Evolutionary conservation across 2,888 invertebrate species (phyloP).

Genomic region (Ernsta delagoae): DNA sequence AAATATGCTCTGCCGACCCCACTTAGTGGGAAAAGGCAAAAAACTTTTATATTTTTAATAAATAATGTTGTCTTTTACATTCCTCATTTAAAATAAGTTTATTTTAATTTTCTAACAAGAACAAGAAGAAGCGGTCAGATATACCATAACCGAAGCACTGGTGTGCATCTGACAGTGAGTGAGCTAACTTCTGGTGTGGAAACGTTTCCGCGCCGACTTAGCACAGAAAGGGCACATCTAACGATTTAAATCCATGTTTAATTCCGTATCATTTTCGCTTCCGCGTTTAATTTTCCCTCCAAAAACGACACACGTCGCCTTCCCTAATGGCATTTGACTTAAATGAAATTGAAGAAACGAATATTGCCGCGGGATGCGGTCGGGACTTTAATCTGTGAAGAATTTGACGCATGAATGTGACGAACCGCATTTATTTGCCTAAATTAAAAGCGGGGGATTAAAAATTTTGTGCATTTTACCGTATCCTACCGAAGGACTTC

Average conservation of each 20-base stretch:
- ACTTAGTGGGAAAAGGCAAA: too few relatives aligned
- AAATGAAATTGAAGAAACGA: constrained; percentile 22
- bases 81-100: too few relatives aligned
- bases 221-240: neutral
- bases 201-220: too few relatives aligned
- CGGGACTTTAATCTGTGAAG: neutral
- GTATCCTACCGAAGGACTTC: neutral
- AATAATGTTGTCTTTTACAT: too few relatives aligned
- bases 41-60: too few relatives aligned
- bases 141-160: too few relatives aligned
- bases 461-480: neutral
- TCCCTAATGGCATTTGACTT: constrained; percentile 13
- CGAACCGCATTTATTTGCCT: neutral
- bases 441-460: neutral
- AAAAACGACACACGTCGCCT: neutral
- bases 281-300: neutral
- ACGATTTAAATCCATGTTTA: neutral
- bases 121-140: too few relatives aligned
- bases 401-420: neutral
- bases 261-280: neutral
- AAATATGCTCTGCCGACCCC: too few relatives aligned
- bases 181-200: too few relatives aligned
- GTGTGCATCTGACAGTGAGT: too few relatives aligned
- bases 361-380: constrained; percentile 7
- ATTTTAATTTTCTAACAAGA: too few relatives aligned